These are phyloP conservation scores for Hylia prasina DNA, from an alignment of 2,113 vertebrate species.

Conservation along the genomic window DNA sequence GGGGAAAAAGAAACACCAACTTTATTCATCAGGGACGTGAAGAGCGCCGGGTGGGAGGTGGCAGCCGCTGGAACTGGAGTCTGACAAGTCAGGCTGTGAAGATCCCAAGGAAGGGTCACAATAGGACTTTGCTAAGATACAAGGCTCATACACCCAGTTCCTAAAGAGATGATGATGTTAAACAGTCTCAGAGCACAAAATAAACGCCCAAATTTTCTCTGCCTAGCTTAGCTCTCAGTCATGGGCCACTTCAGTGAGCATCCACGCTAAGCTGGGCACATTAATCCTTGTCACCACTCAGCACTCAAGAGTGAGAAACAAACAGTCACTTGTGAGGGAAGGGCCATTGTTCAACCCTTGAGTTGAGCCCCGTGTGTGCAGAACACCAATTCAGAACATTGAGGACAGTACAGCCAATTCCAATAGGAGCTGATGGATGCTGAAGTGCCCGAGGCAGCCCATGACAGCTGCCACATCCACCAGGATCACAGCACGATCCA, in stretches of 20 bases:
- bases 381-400: neutral
- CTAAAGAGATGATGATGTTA: neutral
- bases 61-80: rapidly evolving
- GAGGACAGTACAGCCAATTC: neutral
- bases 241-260: neutral
- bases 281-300: neutral
- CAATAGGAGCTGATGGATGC: rapidly evolving
- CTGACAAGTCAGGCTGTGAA: neutral
- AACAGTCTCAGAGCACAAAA: neutral
- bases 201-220: neutral
- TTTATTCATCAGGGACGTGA: neutral
- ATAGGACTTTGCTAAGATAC: rapidly evolving
- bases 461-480: neutral
- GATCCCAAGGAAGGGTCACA: neutral
- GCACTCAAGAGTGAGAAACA: neutral
- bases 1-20: neutral
- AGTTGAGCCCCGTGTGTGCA: neutral
- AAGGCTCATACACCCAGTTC: neutral
- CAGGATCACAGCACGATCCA: rapidly evolving
- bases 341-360: neutral
- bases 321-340: neutral
- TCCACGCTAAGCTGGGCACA: neutral
- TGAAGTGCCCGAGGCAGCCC: neutral
- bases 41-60: neutral
- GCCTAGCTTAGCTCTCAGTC: neutral